Evolutionary conservation across 2,797 vertebrate species (phyloP).

Genomic region (Hydrophis major): DNA sequence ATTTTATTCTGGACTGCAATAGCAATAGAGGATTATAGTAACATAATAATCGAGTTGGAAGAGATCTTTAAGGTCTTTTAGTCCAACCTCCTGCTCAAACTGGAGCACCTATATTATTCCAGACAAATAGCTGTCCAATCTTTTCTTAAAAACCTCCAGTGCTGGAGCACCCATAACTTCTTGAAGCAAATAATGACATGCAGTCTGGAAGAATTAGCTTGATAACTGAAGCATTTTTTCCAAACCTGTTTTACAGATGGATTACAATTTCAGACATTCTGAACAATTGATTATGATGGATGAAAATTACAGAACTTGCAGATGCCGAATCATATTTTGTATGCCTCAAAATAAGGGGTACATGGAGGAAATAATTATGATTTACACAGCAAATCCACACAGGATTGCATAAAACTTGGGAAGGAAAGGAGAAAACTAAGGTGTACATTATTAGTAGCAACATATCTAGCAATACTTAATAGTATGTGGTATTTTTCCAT

Average conservation of each 20-base stretch:
- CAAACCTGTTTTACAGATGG: not conserved
- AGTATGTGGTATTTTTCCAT: not conserved
- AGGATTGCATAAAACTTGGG: not conserved
- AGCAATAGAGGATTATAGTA: not conserved
- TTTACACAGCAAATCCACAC: not conserved
- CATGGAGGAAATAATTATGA: slow-evolving; percentile 13
- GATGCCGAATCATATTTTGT: not conserved
- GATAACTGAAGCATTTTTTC: not conserved
- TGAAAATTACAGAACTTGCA: not conserved
- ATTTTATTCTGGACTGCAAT: slow-evolving; percentile 33
- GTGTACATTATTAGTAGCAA: not conserved
- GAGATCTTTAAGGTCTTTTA: not conserved
- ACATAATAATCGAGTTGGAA: not conserved
- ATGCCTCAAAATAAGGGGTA: not conserved
- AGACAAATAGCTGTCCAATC: not conserved
- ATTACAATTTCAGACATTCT: not conserved
- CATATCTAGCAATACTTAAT: not conserved
- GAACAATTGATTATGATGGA: not conserved
- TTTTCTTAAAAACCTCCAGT: too few relatives aligned
- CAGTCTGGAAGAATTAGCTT: not conserved
- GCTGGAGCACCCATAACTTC: too few relatives aligned
- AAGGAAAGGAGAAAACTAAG: not conserved
- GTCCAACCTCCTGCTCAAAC: not conserved
- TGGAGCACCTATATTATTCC: not conserved
- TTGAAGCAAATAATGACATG: not conserved